phyloP scores from a whole-genome alignment of 1,140 invertebrate genomes.

The Procambarus virginalis region DNA sequence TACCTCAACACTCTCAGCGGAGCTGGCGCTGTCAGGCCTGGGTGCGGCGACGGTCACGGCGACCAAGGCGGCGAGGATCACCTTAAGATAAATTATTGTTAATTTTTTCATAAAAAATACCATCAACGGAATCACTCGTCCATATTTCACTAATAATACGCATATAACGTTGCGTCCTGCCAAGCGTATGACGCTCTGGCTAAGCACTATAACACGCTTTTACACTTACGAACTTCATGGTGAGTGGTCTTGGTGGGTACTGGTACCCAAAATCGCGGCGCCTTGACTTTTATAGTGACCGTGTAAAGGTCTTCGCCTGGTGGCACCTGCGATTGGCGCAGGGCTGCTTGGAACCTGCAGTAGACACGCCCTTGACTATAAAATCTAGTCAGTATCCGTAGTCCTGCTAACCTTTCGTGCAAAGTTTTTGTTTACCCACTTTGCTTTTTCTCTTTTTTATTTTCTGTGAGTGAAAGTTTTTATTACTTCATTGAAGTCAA shows the following conservation, averaged over 20 bases:
- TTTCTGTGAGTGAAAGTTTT: too few relatives aligned
- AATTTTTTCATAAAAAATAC: too few relatives aligned
- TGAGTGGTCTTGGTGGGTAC: background rate
- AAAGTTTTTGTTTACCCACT: too few relatives aligned
- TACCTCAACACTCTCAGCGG: constrained; percentile 15
- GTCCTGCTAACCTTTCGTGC: too few relatives aligned
- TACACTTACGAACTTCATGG: constrained; percentile 47
- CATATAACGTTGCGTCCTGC: too few relatives aligned
- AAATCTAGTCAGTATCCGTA: too few relatives aligned
- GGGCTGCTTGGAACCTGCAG: background rate
- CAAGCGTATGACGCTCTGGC: too few relatives aligned
- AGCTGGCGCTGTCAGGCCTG: background rate
- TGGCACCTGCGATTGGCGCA: background rate
- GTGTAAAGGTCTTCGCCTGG: background rate
- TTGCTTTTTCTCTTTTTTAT: too few relatives aligned
- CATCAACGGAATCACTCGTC: too few relatives aligned
- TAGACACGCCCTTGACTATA: background rate
- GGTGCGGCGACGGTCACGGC: constrained; percentile 40
- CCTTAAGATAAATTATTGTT: constrained; percentile 6
- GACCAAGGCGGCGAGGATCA: constrained; percentile 48
- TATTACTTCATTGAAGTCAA: too few relatives aligned
- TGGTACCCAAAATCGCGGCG: background rate
- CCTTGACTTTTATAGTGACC: constrained; percentile 23
- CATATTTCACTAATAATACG: too few relatives aligned
- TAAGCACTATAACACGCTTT: too few relatives aligned